Evolutionary conservation across 1,140 invertebrate genomes (phyloP).

Genomic region (Oedothorax gibbosus): DNA sequence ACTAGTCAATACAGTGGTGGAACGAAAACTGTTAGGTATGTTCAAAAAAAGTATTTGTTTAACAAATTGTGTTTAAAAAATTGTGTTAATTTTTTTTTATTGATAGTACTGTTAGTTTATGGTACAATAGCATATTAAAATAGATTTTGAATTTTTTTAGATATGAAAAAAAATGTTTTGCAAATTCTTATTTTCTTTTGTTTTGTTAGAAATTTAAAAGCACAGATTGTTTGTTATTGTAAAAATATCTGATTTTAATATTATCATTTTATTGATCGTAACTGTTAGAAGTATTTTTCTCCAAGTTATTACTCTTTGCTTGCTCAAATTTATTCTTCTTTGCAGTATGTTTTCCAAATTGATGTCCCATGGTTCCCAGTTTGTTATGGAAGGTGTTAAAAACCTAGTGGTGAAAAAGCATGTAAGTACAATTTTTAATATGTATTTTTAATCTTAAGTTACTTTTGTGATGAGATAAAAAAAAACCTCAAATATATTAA

Average conservation of each 20-base stretch:
- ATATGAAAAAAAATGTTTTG: no score
- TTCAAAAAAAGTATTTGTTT: no score
- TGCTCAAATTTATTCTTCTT: conserved; percentile 7
- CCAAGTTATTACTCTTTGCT: neutral
- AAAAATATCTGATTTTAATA: no score
- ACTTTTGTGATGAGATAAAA: neutral
- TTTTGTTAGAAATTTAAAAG: no score
- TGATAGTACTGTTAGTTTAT: neutral
- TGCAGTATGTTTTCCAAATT: conserved; percentile 97
- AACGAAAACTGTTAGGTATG: conserved; percentile 84
- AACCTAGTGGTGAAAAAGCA: conserved; percentile 98
- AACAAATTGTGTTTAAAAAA: no score
- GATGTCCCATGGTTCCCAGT: conserved; percentile 95
- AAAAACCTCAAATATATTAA: neutral
- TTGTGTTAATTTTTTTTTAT: no score
- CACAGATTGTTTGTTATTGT: no score
- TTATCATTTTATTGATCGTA: no score
- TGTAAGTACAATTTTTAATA: conserved; percentile 64
- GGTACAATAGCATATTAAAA: no score
- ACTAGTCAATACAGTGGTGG: conserved; percentile 85
- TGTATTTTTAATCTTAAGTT: neutral
- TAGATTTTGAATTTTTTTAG: no score
- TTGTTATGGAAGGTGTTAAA: conserved; percentile 99
- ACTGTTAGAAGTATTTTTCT: no score
- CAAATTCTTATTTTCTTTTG: no score